Conservation (phyloP, 1,140 invertebrate species). For the Scaptodrosophila lebanonensis region DNA sequence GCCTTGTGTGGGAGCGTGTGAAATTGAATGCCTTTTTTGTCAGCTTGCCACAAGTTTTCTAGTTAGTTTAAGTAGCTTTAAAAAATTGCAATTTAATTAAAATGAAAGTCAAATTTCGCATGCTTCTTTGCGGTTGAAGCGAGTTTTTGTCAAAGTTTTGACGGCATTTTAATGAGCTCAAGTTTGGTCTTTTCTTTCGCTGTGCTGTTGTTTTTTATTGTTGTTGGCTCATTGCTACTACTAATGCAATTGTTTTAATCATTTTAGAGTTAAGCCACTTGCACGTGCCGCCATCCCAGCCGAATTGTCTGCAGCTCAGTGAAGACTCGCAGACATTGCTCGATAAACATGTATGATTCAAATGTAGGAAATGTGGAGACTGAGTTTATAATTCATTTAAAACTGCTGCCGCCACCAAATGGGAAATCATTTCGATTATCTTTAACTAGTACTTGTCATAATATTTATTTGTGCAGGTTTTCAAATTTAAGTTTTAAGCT, state of each 20-base stretch:
- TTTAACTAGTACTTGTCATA: too few species aligned
- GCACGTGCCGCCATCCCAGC: conserved; percentile 42
- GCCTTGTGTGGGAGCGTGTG: conserved; percentile 23
- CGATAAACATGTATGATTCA: too few species aligned
- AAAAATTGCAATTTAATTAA: conserved; percentile 64
- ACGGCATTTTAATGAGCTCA: background rate
- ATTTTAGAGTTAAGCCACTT: conserved; percentile 43
- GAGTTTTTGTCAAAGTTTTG: conserved; percentile 19
- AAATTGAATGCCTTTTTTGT: conserved; percentile 34
- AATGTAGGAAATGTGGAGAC: too few species aligned
- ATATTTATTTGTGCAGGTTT: too few species aligned
- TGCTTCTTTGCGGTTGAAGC: too few species aligned
- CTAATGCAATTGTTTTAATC: conserved; percentile 68
- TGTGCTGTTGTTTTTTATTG: too few species aligned
- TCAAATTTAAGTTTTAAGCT: too few species aligned
- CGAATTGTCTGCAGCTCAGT: conserved; percentile 1
- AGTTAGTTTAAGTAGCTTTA: conserved; percentile 64
- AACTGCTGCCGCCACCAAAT: too few species aligned
- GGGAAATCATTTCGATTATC: too few species aligned
- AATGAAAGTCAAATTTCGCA: conserved; percentile 34
- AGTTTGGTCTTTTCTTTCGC: too few species aligned
- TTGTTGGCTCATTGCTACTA: conserved; percentile 20
- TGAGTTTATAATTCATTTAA: too few species aligned
- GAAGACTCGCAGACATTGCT: conserved; percentile 35
- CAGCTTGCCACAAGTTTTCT: conserved; percentile 47